Evolutionary conservation across 2,888 invertebrate species (phyloP).

Genomic region (Notodonta dromedarius): DNA sequence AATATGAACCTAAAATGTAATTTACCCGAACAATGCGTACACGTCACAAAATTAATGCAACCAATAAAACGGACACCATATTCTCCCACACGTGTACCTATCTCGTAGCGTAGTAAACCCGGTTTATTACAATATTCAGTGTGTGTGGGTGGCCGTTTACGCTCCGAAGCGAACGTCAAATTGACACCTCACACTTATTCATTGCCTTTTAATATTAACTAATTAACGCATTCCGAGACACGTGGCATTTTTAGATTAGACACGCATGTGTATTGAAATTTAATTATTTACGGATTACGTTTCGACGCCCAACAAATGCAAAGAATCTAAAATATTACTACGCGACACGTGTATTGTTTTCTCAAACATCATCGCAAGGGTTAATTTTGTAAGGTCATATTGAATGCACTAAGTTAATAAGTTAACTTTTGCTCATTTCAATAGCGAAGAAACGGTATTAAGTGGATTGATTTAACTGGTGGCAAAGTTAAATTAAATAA

Average conservation of each 20-base stretch:
- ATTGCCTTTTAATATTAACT: slow-evolving; percentile 1
- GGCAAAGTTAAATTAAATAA: too few relatives aligned
- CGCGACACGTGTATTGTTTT: too few relatives aligned
- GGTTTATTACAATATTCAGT: slow-evolving; percentile 6
- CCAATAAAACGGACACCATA: neutral
- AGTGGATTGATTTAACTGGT: too few relatives aligned
- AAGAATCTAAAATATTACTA: too few relatives aligned
- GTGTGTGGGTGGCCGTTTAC: slow-evolving; percentile 19
- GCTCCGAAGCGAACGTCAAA: slow-evolving; percentile 16
- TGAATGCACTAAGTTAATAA: too few relatives aligned
- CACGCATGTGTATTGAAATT: neutral
- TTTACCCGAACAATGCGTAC: neutral
- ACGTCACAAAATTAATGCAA: neutral
- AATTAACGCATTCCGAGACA: slow-evolving; percentile 9
- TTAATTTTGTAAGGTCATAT: too few relatives aligned
- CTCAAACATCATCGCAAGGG: too few relatives aligned
- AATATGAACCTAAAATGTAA: neutral
- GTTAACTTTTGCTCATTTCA: too few relatives aligned
- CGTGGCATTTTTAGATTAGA: slow-evolving; percentile 3
- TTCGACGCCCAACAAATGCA: too few relatives aligned
- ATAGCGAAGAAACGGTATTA: too few relatives aligned
- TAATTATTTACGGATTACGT: neutral
- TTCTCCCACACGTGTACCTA: neutral
- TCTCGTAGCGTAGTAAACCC: neutral
- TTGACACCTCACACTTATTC: slow-evolving; percentile 12